Evolutionary conservation across 2,888 invertebrate genomes (phyloP).

Genomic region (Polyommatus icarus): DNA sequence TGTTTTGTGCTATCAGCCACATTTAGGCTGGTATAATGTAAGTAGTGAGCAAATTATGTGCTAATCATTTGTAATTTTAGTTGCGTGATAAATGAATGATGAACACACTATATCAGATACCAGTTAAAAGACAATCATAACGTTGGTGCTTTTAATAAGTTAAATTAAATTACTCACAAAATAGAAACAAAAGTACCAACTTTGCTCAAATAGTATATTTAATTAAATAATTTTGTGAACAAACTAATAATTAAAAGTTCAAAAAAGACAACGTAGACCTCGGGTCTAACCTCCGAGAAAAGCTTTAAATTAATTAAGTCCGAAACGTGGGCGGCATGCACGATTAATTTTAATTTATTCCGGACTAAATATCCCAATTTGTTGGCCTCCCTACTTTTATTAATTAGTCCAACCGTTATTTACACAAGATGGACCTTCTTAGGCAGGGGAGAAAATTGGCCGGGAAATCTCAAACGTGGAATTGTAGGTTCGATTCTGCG

Average conservation of each 20-base stretch:
- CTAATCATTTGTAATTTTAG: too few relatives aligned
- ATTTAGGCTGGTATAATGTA: slow-evolving; percentile 82
- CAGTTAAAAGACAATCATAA: too few relatives aligned
- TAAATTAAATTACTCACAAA: too few relatives aligned
- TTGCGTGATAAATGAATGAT: too few relatives aligned
- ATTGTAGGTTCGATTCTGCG: too few relatives aligned
- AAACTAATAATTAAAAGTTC: neutral
- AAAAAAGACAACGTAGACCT: slow-evolving; percentile 12
- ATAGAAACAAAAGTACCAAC: too few relatives aligned
- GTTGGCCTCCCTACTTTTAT: slow-evolving; percentile 16
- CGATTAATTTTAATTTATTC: slow-evolving; percentile 34
- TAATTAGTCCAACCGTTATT: slow-evolving; percentile 1
- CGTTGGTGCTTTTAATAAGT: too few relatives aligned
- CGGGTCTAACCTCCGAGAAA: slow-evolving; percentile 4
- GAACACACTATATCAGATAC: too few relatives aligned
- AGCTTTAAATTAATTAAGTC: slow-evolving; percentile 33
- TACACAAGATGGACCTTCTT: slow-evolving; percentile 10
- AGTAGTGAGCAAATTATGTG: neutral
- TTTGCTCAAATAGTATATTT: neutral
- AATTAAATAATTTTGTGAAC: neutral
- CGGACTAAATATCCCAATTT: slow-evolving; percentile 32
- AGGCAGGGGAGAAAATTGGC: neutral
- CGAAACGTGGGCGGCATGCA: slow-evolving; percentile 31
- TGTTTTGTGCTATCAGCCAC: slow-evolving; percentile 88
- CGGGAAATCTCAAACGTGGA: neutral